Percentiles rank a stretch among this genome's conserved stretches.
Conservation (phyloP, 2,888 invertebrate genomes). For the Thymelicus sylvestris region DNA sequence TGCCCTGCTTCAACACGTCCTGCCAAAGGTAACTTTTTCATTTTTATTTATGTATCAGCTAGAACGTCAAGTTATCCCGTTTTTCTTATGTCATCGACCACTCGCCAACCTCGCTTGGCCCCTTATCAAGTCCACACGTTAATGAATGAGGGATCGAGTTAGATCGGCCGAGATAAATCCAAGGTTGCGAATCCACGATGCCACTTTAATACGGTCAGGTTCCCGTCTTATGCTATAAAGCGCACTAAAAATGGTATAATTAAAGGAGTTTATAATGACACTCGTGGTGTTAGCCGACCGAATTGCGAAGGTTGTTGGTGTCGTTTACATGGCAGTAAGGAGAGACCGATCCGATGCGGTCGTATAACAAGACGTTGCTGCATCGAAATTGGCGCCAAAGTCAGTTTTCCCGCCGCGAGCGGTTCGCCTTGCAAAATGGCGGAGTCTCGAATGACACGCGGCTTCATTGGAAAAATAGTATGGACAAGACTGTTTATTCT, state of each 20-base stretch:
- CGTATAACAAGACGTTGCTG: constrained; percentile 59
- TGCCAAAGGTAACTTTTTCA: constrained; percentile 79
- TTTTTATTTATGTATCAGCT: constrained; percentile 53
- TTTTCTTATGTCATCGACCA: constrained; percentile 48
- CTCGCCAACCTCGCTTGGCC: constrained; percentile 40
- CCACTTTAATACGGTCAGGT: constrained; percentile 54
- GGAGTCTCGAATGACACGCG: constrained; percentile 79
- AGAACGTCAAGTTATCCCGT: constrained; percentile 30
- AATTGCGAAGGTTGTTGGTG: constrained; percentile 52
- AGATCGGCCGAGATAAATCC: constrained; percentile 38
- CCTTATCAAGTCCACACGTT: constrained; percentile 17
- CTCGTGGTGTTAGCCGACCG: constrained; percentile 52
- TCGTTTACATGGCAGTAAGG: constrained; percentile 29
- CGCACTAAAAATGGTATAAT: constrained; percentile 76
- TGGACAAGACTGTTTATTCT: constrained; percentile 58
- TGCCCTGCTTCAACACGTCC: constrained; percentile 88
- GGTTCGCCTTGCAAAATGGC: constrained; percentile 83
- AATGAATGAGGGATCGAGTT: constrained; percentile 20
- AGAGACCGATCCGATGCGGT: constrained; percentile 54
- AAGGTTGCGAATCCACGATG: constrained; percentile 41
- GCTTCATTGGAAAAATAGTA: constrained; percentile 55
- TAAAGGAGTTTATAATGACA: constrained; percentile 77
- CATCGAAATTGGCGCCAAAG: constrained; percentile 82
- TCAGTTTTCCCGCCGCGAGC: constrained; percentile 80
- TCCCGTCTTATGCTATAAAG: constrained; percentile 58